Evolutionary conservation across 2,113 vertebrate genomes (phyloP).

Genomic region (Chroicocephalus ridibundus): DNA sequence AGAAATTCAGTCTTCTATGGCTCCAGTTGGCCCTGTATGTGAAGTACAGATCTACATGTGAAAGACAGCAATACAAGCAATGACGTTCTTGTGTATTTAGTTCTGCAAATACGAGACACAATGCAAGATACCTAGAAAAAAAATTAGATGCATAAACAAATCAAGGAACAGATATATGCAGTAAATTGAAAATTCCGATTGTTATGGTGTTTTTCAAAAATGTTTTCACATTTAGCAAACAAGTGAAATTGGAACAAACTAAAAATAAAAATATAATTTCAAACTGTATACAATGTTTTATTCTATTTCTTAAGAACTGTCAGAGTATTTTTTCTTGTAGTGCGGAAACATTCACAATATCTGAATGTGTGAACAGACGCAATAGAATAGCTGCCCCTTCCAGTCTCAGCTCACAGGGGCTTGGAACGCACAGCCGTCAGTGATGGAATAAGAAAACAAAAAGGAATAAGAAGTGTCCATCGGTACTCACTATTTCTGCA

Average conservation of each 20-base stretch:
- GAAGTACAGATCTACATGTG: background rate
- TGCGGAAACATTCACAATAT: background rate
- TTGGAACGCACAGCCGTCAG: background rate
- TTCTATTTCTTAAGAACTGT: background rate
- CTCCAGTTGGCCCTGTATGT: background rate
- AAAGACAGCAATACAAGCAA: background rate
- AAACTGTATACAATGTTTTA: background rate
- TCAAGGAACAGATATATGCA: background rate
- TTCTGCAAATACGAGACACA: background rate
- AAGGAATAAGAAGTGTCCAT: background rate
- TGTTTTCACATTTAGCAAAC: background rate
- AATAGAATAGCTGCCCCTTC: background rate
- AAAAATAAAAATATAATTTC: background rate
- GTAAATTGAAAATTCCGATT: background rate
- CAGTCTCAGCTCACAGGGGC: background rate
- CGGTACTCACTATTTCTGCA: slow-evolving; percentile 90
- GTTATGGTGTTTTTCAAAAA: background rate
- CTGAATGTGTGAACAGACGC: background rate
- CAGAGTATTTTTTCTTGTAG: background rate
- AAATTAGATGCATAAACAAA: background rate
- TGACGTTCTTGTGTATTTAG: background rate
- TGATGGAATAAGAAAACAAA: background rate
- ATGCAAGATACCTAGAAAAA: background rate
- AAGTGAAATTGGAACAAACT: background rate
- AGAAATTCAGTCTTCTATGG: background rate